These are phyloP conservation scores for Spisula solida DNA, from an alignment of 2,888 invertebrate species.

Conservation along the genomic window DNA sequence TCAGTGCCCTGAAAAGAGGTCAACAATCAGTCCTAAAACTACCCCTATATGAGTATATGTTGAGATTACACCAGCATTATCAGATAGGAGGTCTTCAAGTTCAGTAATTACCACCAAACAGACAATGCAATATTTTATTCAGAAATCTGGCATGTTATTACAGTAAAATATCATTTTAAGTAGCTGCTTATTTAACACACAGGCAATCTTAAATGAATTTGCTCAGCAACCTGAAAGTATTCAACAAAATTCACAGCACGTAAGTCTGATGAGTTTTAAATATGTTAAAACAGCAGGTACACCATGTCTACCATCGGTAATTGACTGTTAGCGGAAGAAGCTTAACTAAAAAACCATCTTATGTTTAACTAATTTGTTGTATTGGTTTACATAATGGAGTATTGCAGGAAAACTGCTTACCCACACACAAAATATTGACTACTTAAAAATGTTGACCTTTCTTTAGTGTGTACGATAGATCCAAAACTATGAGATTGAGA, in stretches of 20 bases:
- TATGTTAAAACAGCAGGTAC: conserved; percentile 6
- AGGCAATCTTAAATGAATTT: background rate
- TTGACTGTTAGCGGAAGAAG: conserved; percentile 8
- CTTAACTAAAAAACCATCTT: conserved; percentile 2
- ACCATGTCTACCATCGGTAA: background rate
- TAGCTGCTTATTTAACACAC: no score
- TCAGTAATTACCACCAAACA: no score
- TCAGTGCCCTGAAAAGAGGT: no score
- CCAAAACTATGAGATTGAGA: no score
- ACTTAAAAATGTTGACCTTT: background rate
- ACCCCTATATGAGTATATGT: no score
- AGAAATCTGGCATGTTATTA: no score
- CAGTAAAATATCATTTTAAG: no score
- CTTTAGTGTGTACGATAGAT: no score
- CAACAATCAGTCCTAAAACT: no score
- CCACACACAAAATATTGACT: background rate
- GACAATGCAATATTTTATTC: no score
- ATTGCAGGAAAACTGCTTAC: background rate
- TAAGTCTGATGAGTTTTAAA: conserved; percentile 4
- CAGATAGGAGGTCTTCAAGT: no score
- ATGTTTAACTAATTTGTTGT: conserved; percentile 6
- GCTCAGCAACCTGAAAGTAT: background rate
- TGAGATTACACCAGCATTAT: no score
- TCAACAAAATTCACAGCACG: background rate
- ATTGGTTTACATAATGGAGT: background rate